Evolutionary conservation across 2,888 invertebrate genomes (phyloP), one percentile per base, ranked within the genome.

Genomic region (Pollenia amentaria): DNA sequence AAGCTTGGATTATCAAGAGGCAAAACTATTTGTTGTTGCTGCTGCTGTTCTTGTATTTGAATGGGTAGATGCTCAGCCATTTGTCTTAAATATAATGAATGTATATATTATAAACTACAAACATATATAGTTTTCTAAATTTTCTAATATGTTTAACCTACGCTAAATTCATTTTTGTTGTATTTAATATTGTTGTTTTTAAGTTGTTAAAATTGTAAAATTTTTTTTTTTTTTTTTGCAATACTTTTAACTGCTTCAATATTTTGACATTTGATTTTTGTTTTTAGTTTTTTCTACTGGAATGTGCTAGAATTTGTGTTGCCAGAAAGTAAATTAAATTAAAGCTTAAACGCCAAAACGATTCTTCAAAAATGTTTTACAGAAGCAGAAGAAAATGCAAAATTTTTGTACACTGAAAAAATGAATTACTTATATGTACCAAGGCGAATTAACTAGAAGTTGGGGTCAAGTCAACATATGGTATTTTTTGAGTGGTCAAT

Each of bases 221-320:
- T 38, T 62, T 11, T 1, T 29, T 18, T 29, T 38, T 67, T 21
- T 67, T 14, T 53, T 70, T 70, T 48, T 40, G 7, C 12, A 53
- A 75, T 21, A 40, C 29, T 60, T 29, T 77, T 55, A 48, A 51
- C 65, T 77, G 55, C 40, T 48, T 46, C 21, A 70, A 55, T 60
- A 14, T 62, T 84, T 67, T 84, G 78, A 70, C 70, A 57, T 64
- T 65, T 72, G 18, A 40, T 57, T 84, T 69, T 80, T 80, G 29
- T 65, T 65, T 38, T n/a, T 65, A 12, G 38, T 62, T 60, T 57
- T 67, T 6, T 38, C 38, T 83, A 21, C 62, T 70, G 48, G 82
- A 83, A 77, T 64, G 38, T 83, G 62, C 82, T 70, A 69, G 82
- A 83, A 83, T 42, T 21, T 69, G 70, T 14, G 46, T 9, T 87